These are phyloP conservation scores for Mamestra brassicae DNA, from an alignment of 2,888 invertebrate genomes.

Conservation along the genomic window DNA sequence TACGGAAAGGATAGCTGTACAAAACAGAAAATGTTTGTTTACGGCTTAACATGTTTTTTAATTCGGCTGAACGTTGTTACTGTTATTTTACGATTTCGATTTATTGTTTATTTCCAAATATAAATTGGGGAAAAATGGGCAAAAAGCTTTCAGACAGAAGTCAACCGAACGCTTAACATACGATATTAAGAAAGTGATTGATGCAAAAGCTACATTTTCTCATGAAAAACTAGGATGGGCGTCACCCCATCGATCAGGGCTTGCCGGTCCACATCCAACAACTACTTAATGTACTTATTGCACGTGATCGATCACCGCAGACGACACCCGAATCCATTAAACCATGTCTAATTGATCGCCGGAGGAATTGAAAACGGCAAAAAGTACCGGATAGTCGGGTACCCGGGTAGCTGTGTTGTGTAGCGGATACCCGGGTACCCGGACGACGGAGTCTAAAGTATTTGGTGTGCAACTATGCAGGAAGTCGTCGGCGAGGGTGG, in stretches of 20 bases:
- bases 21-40: constrained; percentile 14
- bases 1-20: not conserved
- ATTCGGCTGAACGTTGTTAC: not conserved
- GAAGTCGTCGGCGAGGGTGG: constrained; percentile 66
- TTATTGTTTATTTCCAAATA: not conserved
- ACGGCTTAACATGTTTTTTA: not conserved
- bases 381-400: constrained; percentile 70
- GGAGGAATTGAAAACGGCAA: constrained; percentile 86
- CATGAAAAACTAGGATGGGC: constrained; percentile 59
- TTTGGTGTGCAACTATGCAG: constrained; percentile 73
- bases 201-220: constrained; percentile 54
- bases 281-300: constrained; percentile 87
- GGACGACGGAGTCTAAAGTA: constrained; percentile 64
- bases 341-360: constrained; percentile 88
- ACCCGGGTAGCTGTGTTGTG: constrained; percentile 46
- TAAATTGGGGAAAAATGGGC: not conserved
- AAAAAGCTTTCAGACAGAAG: not conserved
- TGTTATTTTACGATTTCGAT: not conserved
- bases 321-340: constrained; percentile 88
- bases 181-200: constrained; percentile 43
- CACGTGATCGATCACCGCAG: constrained; percentile 85
- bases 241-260: constrained; percentile 81
- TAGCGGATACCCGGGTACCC: constrained; percentile 16
- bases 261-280: constrained; percentile 77
- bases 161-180: constrained; percentile 29